phyloP scores from a whole-genome alignment of 2,888 invertebrate species.

The Clanis bilineata region DNA sequence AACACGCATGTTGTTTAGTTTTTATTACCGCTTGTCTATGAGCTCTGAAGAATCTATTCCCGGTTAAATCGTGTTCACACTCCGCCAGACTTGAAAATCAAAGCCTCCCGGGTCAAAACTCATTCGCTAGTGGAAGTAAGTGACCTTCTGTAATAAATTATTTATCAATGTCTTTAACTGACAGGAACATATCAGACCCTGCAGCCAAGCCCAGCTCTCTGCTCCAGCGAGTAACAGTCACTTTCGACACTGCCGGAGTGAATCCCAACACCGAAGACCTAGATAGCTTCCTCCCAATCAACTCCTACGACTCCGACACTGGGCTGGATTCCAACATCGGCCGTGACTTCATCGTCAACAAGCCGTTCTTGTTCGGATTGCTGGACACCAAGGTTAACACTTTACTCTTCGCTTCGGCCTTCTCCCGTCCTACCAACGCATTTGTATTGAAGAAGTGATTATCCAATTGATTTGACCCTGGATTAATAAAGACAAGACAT shows the following conservation, averaged over 20 bases:
- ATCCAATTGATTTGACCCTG: background rate
- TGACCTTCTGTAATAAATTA: no score
- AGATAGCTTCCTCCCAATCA: background rate
- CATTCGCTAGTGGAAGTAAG: no score
- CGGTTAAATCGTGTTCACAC: no score
- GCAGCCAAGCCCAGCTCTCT: constrained; percentile 30
- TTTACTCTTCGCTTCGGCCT: constrained; percentile 36
- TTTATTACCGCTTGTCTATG: no score
- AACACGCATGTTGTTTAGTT: no score
- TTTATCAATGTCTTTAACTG: constrained; percentile 2
- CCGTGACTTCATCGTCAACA: constrained; percentile 38
- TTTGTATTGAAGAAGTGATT: background rate
- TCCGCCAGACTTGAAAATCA: no score
- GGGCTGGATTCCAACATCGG: constrained; percentile 31
- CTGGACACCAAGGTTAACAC: constrained; percentile 38
- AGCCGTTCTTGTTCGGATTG: constrained; percentile 42
- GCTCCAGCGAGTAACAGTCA: constrained; percentile 34
- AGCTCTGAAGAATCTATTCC: no score
- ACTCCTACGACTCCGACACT: constrained; percentile 22
- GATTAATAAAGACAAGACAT: no score
- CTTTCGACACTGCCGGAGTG: constrained; percentile 31
- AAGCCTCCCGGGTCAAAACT: no score
- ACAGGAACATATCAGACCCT: constrained; percentile 34
- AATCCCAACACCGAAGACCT: constrained; percentile 11
- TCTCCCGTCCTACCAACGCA: constrained; percentile 28